A percentile compares a stretch with the other conserved stretches of the same genome.
Evolutionary conservation across 2,888 invertebrate genomes (phyloP).

Genomic region (Nudaria mundana): DNA sequence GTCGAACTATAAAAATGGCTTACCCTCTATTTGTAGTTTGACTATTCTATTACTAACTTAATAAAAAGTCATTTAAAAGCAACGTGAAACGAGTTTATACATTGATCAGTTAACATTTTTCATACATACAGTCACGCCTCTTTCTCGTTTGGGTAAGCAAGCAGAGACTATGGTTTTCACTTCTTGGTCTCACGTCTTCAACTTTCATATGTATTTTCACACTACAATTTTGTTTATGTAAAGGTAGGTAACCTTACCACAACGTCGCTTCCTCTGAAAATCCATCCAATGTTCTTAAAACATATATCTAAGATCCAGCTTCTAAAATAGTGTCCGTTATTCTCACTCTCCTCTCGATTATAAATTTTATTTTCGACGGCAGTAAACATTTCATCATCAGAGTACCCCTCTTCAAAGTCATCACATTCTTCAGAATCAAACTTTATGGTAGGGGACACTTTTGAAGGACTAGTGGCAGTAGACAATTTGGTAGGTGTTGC

Average conservation of each 20-base stretch:
- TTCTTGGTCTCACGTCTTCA: no score
- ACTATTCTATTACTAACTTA: no score
- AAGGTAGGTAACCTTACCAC: conserved; percentile 43
- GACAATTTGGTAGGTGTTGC: conserved; percentile 39
- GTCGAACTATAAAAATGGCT: no score
- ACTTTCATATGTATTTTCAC: background rate
- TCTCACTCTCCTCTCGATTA: conserved; percentile 36
- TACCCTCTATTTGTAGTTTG: no score
- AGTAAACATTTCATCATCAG: conserved; percentile 67
- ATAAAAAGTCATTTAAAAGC: no score
- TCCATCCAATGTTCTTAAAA: conserved; percentile 78
- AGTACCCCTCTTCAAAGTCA: conserved; percentile 72
- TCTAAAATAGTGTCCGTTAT: conserved; percentile 53
- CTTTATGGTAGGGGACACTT: conserved; percentile 23
- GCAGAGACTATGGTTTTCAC: no score
- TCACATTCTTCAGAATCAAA: conserved; percentile 53
- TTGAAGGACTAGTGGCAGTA: conserved; percentile 30
- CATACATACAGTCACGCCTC: no score
- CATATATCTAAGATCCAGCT: conserved; percentile 84
- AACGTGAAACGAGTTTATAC: no score
- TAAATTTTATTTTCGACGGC: conserved; percentile 28
- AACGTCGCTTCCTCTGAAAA: conserved; percentile 51
- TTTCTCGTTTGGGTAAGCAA: no score
- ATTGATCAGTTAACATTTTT: no score
- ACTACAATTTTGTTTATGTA: background rate